These are phyloP conservation scores for Callipepla squamata DNA, from an alignment of 2,113 vertebrate genomes.

Conservation along the genomic window DNA sequence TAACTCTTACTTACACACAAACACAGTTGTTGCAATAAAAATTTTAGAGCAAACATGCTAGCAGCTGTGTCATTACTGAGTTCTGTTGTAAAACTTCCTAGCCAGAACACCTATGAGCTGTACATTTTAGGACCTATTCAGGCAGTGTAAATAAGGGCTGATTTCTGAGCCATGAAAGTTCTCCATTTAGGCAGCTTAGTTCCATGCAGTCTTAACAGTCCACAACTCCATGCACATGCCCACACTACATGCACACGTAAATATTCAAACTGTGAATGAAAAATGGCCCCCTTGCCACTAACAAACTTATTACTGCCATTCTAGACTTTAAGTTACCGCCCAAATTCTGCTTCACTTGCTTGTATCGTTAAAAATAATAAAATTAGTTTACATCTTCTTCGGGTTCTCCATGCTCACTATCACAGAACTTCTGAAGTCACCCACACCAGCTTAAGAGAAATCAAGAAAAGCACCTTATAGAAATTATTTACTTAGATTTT, in stretches of 20 bases:
- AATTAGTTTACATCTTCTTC: background rate
- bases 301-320: background rate
- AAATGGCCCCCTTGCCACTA: background rate
- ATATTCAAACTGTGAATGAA: background rate
- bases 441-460: background rate
- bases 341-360: background rate
- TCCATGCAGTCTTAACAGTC: background rate
- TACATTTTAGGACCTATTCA: background rate
- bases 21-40: background rate
- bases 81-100: background rate
- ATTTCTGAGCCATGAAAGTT: background rate
- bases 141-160: background rate
- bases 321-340: background rate
- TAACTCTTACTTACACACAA: background rate
- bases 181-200: background rate
- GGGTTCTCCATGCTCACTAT: background rate
- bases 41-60: background rate
- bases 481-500: background rate
- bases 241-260: background rate
- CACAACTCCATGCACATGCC: background rate
- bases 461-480: background rate
- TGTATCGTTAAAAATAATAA: background rate
- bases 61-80: background rate
- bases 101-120: background rate
- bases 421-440: background rate